These are phyloP conservation scores for Edolisoma coerulescens DNA, from an alignment of 2,113 vertebrate species.

Conservation along the genomic window DNA sequence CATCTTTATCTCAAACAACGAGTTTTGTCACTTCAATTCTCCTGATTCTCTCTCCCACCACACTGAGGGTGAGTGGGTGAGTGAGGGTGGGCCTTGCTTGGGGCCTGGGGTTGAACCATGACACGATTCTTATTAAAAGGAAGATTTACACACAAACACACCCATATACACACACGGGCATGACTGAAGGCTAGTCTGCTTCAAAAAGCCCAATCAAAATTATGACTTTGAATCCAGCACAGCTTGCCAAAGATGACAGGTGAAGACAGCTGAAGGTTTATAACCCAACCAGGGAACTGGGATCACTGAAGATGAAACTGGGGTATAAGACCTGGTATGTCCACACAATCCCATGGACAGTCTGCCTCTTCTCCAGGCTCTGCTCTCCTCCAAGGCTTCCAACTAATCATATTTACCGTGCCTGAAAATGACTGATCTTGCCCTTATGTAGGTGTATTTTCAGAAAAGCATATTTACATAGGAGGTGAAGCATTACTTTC, in stretches of 20 bases:
- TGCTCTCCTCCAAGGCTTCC: background rate
- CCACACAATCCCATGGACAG: background rate
- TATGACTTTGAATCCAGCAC: background rate
- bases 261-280: background rate
- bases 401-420: background rate
- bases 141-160: background rate
- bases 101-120: background rate
- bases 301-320: background rate
- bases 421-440: background rate
- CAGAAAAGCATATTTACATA: background rate
- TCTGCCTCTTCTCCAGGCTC: background rate
- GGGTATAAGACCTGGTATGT: background rate
- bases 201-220: background rate
- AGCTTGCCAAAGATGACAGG: background rate
- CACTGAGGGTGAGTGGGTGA: too few relatives aligned
- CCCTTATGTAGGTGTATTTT: background rate
- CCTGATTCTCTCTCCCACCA: background rate
- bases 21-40: background rate
- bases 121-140: background rate
- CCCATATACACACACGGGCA: too few relatives aligned
- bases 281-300: background rate
- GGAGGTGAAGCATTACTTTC: background rate
- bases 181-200: background rate
- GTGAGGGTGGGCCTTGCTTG: background rate
- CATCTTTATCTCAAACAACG: accelerated